These are phyloP conservation scores for Lytechinus variegatus DNA, from an alignment of 35 echinoderm and acorn worm genomes.

Conservation along the genomic window DNA sequence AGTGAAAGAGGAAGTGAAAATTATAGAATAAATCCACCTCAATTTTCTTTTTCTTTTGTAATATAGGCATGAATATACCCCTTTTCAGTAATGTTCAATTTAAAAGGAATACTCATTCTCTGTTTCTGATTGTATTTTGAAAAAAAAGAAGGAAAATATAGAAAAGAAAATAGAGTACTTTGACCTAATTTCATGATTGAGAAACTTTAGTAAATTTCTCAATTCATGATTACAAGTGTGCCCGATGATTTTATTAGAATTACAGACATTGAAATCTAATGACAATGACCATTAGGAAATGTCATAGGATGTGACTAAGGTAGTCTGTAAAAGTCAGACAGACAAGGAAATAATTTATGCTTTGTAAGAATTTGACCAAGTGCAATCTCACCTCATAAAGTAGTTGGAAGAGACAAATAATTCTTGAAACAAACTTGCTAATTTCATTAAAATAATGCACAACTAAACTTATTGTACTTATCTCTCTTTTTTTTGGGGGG, in stretches of 20 bases:
- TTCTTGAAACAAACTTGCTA: not conserved
- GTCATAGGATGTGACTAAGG: slow-evolving; percentile 1
- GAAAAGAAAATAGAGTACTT: too few species aligned
- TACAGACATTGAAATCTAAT: not conserved
- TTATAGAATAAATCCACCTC: too few species aligned
- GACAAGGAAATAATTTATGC: slow-evolving; percentile 9
- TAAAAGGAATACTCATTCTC: too few species aligned
- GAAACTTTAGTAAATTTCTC: too few species aligned
- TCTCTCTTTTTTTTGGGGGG: not conserved
- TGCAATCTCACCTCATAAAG: not conserved
- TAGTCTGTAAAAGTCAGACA: not conserved
- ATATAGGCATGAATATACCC: too few species aligned
- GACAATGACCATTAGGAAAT: not conserved
- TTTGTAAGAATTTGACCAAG: not conserved
- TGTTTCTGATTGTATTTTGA: too few species aligned
- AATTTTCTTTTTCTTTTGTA: too few species aligned
- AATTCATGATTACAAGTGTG: not conserved
- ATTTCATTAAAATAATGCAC: not conserved
- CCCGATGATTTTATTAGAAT: not conserved
- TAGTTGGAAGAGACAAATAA: not conserved
- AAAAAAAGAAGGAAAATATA: too few species aligned
- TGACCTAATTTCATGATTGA: too few species aligned
- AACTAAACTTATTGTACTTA: too few species aligned
- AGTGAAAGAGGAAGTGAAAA: too few species aligned
- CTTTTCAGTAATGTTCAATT: too few species aligned